Evolutionary conservation across 1,140 invertebrate genomes (phyloP).

Genomic region (Bombus difficillimus): DNA sequence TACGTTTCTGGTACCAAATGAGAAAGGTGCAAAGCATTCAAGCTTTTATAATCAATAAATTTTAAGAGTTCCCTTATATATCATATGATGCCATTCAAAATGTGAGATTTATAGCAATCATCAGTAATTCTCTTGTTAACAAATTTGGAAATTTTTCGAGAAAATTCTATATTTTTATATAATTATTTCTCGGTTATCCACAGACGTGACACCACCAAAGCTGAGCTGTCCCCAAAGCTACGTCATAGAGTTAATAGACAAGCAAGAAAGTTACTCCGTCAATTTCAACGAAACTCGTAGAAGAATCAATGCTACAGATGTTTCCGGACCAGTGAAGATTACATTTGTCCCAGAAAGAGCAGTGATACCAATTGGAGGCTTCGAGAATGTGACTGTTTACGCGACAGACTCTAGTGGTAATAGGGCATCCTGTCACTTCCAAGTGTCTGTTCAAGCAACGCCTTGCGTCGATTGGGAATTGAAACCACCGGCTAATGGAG

Average conservation of each 20-base stretch:
- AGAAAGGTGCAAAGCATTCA: too few species aligned
- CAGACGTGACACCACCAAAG: slow-evolving; percentile 96
- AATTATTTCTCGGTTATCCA: slow-evolving; percentile 24
- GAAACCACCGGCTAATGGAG: slow-evolving; percentile 93
- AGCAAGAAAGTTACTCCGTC: slow-evolving; percentile 94
- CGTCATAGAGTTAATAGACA: slow-evolving; percentile 94
- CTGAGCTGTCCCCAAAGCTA: slow-evolving; percentile 97
- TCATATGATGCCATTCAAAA: too few species aligned
- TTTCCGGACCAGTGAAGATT: slow-evolving; percentile 93
- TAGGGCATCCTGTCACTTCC: slow-evolving; percentile 95
- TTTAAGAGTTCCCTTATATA: too few species aligned
- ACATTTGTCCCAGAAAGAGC: slow-evolving; percentile 93
- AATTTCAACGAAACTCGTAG: slow-evolving; percentile 96
- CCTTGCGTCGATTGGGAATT: slow-evolving; percentile 97
- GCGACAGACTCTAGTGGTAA: slow-evolving; percentile 95
- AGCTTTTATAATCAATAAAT: too few species aligned
- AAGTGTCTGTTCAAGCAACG: slow-evolving; percentile 96
- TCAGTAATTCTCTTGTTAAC: not conserved
- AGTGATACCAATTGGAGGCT: slow-evolving; percentile 93
- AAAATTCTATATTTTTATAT: not conserved
- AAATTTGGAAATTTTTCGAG: not conserved
- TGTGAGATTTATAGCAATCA: too few species aligned
- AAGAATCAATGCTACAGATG: slow-evolving; percentile 93
- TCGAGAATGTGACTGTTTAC: slow-evolving; percentile 96
- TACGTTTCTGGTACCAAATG: too few species aligned